phyloP scores from a whole-genome alignment of 2,113 vertebrate genomes.

The Otocyon megalotis region DNA sequence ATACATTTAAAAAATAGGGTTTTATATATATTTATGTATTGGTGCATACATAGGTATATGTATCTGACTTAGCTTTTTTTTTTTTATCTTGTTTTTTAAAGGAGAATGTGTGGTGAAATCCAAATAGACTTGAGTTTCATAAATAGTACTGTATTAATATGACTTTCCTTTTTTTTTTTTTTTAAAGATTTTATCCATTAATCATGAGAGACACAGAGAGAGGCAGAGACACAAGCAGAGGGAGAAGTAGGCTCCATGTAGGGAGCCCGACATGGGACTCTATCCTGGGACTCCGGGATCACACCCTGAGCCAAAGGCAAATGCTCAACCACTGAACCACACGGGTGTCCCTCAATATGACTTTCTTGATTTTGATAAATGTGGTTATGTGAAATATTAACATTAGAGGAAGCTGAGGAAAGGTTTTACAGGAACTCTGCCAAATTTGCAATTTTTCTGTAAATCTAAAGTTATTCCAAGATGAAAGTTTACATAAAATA shows the following conservation, averaged over 20 bases:
- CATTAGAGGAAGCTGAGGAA: background rate
- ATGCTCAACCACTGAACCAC: too few species aligned
- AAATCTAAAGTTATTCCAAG: background rate
- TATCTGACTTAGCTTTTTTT: background rate
- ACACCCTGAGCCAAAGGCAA: too few species aligned
- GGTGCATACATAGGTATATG: background rate
- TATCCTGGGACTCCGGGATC: too few species aligned
- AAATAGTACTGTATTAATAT: background rate
- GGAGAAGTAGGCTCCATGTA: too few species aligned
- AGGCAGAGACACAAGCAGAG: too few species aligned
- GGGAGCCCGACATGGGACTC: too few species aligned
- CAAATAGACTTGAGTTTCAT: background rate
- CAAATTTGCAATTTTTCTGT: background rate
- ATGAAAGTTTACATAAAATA: slow-evolving; percentile 32
- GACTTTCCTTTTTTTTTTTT: background rate
- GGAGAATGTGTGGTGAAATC: slow-evolving; percentile 38
- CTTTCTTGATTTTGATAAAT: background rate
- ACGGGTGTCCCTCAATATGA: background rate
- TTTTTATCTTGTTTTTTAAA: slow-evolving; percentile 23
- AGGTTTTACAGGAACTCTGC: background rate
- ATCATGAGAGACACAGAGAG: too few species aligned
- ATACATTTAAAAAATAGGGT: background rate
- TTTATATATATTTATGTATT: background rate
- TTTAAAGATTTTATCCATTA: too few species aligned
- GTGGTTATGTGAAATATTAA: background rate